A percentile compares a stretch with the other conserved stretches of the same genome.
phyloP scores from a whole-genome alignment of 2,797 vertebrate species.

The Lutjanus campechanus region DNA sequence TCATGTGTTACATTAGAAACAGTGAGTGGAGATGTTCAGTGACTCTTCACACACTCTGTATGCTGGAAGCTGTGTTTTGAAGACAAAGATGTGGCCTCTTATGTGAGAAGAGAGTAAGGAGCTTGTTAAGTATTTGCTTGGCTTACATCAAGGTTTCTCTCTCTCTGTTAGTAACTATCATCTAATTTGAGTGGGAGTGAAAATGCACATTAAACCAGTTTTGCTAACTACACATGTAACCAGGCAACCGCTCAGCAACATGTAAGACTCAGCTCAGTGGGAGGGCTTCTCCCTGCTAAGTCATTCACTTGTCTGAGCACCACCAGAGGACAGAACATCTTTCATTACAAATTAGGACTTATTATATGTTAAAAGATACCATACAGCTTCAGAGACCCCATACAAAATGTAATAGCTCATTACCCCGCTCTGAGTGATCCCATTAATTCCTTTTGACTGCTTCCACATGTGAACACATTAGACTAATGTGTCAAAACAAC shows the following conservation, averaged over 20 bases:
- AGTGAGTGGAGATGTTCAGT: neutral
- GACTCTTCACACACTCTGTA: neutral
- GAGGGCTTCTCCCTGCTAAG: constrained; percentile 49
- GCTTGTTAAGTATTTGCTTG: constrained; percentile 18
- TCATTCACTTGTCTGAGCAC: constrained; percentile 47
- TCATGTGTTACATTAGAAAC: neutral
- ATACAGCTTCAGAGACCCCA: neutral
- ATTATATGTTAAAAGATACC: constrained; percentile 9
- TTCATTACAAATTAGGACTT: constrained; percentile 33
- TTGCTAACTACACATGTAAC: constrained; percentile 70
- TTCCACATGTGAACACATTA: constrained; percentile 15
- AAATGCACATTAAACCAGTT: constrained; percentile 52
- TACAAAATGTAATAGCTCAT: constrained; percentile 7
- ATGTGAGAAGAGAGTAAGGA: neutral
- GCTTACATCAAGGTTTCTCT: constrained; percentile 24
- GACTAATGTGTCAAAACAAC: constrained; percentile 34
- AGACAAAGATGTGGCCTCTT: constrained; percentile 6
- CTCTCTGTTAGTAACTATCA: constrained; percentile 42
- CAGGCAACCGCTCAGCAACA: constrained; percentile 75
- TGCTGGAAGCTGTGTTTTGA: constrained; percentile 13
- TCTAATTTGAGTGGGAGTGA: constrained; percentile 57
- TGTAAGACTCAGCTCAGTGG: constrained; percentile 41
- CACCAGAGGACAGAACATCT: constrained; percentile 18
- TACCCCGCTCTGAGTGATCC: neutral
- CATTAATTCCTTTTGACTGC: constrained; percentile 25